These are phyloP conservation scores for Sceloporus tristichus DNA, from an alignment of 2,113 vertebrate genomes.

Conservation along the genomic window DNA sequence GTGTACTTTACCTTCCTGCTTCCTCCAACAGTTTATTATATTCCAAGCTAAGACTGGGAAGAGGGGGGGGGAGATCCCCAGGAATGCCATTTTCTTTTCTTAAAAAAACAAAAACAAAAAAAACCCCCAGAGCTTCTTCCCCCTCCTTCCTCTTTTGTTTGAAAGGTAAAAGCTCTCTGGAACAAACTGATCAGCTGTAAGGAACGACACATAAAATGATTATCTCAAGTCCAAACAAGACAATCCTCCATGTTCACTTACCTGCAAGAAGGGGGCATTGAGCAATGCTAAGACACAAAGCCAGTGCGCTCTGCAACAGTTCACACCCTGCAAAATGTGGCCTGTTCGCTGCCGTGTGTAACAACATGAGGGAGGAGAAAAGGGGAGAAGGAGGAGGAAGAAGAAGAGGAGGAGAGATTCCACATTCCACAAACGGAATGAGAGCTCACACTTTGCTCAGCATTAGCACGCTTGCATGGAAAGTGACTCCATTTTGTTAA, in stretches of 20 bases:
- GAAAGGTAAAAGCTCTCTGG: constrained; percentile 67
- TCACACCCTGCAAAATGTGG: constrained; percentile 84
- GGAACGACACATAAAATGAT: constrained; percentile 63
- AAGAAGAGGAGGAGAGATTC: constrained; percentile 61
- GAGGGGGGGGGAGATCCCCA: constrained; percentile 33
- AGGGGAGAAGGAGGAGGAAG: constrained; percentile 33
- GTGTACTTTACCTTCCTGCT: constrained; percentile 46
- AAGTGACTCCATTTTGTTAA: constrained; percentile 66
- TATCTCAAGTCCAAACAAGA: constrained; percentile 15
- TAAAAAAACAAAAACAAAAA: constrained; percentile 22
- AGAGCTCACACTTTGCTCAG: constrained; percentile 47
- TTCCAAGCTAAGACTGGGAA: constrained; percentile 44
- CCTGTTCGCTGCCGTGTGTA: constrained; percentile 75
- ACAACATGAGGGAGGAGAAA: constrained; percentile 64
- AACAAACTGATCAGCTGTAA: constrained; percentile 59
- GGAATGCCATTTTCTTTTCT: constrained; percentile 34
- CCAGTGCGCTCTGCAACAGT: constrained; percentile 72
- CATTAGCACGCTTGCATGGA: constrained; percentile 59
- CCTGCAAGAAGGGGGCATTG: constrained; percentile 58
- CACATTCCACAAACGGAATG: constrained; percentile 49
- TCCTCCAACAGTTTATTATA: constrained; percentile 46
- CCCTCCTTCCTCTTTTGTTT: constrained; percentile 79
- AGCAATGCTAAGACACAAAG: constrained; percentile 53
- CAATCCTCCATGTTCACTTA: constrained; percentile 54
- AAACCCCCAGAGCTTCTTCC: constrained; percentile 58